Evolutionary conservation across 1,140 invertebrate species (phyloP).

Genomic region (Diachasma alloeum): DNA sequence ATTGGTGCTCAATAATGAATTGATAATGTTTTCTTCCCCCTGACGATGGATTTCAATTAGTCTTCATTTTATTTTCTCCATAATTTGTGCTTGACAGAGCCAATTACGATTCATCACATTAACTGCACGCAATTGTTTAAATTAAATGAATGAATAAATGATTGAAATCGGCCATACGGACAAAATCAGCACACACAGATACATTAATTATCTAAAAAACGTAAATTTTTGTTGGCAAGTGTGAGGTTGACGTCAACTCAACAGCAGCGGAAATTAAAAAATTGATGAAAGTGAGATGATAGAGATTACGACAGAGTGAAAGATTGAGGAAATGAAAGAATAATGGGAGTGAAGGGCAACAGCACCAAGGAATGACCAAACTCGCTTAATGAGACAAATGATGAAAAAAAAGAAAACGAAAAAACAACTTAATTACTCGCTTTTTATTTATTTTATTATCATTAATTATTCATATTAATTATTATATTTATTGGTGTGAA

Average conservation of each 20-base stretch:
- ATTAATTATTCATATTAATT: slow-evolving; percentile 28
- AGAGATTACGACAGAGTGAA: slow-evolving; percentile 1
- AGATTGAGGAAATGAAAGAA: slow-evolving; percentile 24
- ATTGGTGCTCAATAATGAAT: neutral
- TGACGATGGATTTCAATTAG: neutral
- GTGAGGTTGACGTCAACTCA: neutral
- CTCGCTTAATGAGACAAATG: slow-evolving; percentile 48
- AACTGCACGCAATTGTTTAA: neutral
- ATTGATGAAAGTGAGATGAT: neutral
- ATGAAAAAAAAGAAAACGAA: neutral
- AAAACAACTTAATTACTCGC: slow-evolving; percentile 35
- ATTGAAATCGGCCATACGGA: neutral
- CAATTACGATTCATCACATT: neutral
- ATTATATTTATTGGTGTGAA: slow-evolving; percentile 53
- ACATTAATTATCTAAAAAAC: neutral
- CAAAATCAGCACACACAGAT: neutral
- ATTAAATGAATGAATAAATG: neutral
- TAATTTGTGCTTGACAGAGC: neutral
- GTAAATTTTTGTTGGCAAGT: neutral
- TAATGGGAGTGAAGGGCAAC: slow-evolving; percentile 41
- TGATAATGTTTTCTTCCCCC: neutral
- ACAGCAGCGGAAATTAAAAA: neutral
- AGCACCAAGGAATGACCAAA: slow-evolving; percentile 62
- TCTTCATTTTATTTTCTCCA: neutral
- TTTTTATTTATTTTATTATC: slow-evolving; percentile 49